Base-by-base conservation (phyloP, 2,113 vertebrate genomes). In the Chlorodrepanis virens region DNA sequence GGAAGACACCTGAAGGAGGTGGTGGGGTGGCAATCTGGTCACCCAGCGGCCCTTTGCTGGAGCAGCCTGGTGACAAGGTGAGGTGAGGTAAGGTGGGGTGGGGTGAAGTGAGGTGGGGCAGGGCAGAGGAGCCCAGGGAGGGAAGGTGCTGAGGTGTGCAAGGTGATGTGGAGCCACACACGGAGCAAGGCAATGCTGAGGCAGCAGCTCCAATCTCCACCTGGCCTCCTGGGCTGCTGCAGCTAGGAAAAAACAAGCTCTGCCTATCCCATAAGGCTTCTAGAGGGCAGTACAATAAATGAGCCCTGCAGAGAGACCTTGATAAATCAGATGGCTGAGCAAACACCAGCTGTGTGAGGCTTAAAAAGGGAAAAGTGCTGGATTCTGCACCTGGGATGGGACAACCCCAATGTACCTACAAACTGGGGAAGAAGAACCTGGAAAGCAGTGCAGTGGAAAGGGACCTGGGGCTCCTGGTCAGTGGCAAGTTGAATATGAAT, bases 21-120 rank as follows among this genome's bases (percentile, higher is more conserved):
- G 7, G 4, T 2, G 9, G 50, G 25, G 17, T 40, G 2, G 39
- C 5, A 81, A 2, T 53, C 27, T 42, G n/a, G 7, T 44, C 39
- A n/a, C 37, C 28, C 53, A 40, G 0, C 35, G 64, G 49, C n/a
- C 39, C 9, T 77, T 68, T 2, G 6, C 14, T 49, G 68, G 57
- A 57, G 78, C 63, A 80, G 63, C 33, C 40, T 0, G 0, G 23
- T 21, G 7, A 25, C 5, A 24, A 84, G 33, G 25, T 12, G 33
- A 14, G 25, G 27, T 67, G 37, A 3, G 13, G 23, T 72, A 18
- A 7, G 23, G 50, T 2, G 27, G 7, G 25, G 40, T 16, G 44
- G 11, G 15, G 57, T 14, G 44, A 5, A 14, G 35, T 2, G 7
- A 15, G 52, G 54, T 1, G 0, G 6, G n/a, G 45, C 5, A 8